These are phyloP conservation scores for Craterocephalus amniculus DNA, from an alignment of 2,797 vertebrate genomes.

Conservation along the genomic window DNA sequence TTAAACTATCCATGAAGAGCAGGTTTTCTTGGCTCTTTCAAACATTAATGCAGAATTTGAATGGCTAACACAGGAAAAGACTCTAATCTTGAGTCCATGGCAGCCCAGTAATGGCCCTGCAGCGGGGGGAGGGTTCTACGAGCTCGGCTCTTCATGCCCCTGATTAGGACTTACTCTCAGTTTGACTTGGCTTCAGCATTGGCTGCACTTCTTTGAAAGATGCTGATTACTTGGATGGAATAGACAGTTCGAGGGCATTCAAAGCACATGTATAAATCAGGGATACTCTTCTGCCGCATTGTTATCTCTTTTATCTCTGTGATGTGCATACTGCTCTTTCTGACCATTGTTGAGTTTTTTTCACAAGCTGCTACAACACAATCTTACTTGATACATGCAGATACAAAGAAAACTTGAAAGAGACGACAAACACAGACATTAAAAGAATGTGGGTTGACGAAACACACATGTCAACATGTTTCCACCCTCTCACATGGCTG, in stretches of 20 bases:
- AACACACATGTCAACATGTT: slow-evolving; percentile 40
- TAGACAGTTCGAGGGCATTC: slow-evolving; percentile 66
- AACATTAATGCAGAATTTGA: slow-evolving; percentile 80
- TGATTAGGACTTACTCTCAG: slow-evolving; percentile 71
- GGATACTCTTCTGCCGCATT: slow-evolving; percentile 22
- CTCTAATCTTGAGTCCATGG: slow-evolving; percentile 71
- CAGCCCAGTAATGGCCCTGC: slow-evolving; percentile 65
- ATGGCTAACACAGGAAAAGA: slow-evolving; percentile 65
- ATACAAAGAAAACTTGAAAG: slow-evolving; percentile 6
- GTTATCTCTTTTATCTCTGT: slow-evolving; percentile 41
- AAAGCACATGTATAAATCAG: slow-evolving; percentile 50
- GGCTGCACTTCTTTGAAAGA: slow-evolving; percentile 65
- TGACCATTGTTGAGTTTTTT: slow-evolving; percentile 19
- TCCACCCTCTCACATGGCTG: slow-evolving; percentile 36
- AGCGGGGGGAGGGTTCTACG: slow-evolving; percentile 65
- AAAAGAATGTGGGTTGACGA: neutral
- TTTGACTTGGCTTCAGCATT: slow-evolving; percentile 69
- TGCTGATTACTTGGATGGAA: slow-evolving; percentile 74
- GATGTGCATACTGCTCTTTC: neutral
- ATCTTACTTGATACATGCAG: neutral
- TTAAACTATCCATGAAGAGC: slow-evolving; percentile 66
- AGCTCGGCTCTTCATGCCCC: slow-evolving; percentile 66
- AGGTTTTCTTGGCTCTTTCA: slow-evolving; percentile 71
- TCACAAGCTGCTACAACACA: slow-evolving; percentile 1
- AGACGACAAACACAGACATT: slow-evolving; percentile 11